A percentile compares a stretch with the other conserved stretches of the same genome.
phyloP scores from a whole-genome alignment of 1,140 invertebrate species.

The Gryllus bimaculatus region DNA sequence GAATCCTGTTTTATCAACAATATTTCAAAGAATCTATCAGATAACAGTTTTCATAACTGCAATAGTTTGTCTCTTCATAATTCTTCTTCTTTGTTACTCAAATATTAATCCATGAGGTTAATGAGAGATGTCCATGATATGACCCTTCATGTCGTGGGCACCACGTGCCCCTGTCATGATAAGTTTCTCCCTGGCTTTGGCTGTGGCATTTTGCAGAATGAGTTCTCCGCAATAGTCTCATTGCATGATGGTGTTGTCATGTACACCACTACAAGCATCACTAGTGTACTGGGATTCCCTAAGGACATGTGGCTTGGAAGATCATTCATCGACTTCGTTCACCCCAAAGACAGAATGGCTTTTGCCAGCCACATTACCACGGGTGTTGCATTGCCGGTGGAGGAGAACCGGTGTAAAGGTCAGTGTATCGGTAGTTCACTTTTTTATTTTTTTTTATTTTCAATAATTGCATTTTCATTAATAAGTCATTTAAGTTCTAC shows the following conservation, averaged over 20 bases:
- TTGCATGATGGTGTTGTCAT: slow-evolving; percentile 72
- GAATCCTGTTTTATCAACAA: background rate
- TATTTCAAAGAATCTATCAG: background rate
- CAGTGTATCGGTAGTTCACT: background rate
- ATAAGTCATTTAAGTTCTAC: too few species aligned
- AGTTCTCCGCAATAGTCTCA: slow-evolving; percentile 69
- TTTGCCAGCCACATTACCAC: slow-evolving; percentile 51
- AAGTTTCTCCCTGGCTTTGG: slow-evolving; percentile 12
- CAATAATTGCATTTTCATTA: too few species aligned
- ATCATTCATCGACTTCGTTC: slow-evolving; percentile 77
- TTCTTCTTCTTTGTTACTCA: background rate
- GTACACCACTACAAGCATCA: slow-evolving; percentile 60
- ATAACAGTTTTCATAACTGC: background rate
- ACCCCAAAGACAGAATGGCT: slow-evolving; percentile 58
- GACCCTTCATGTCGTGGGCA: background rate
- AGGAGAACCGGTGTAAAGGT: slow-evolving; percentile 10
- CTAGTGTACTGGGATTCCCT: slow-evolving; percentile 62
- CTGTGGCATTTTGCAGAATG: slow-evolving; percentile 40
- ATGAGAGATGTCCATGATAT: slow-evolving; percentile 1
- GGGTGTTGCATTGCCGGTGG: slow-evolving; percentile 27
- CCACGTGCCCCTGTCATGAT: slow-evolving; percentile 2
- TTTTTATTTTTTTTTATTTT: background rate
- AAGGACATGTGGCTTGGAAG: slow-evolving; percentile 77
- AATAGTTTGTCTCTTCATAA: background rate
- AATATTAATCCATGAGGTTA: background rate